Evolutionary conservation across 2,113 vertebrate genomes (phyloP), one percentile per base, ranked within the genome.

Genomic region (Accipiter cooperii): DNA sequence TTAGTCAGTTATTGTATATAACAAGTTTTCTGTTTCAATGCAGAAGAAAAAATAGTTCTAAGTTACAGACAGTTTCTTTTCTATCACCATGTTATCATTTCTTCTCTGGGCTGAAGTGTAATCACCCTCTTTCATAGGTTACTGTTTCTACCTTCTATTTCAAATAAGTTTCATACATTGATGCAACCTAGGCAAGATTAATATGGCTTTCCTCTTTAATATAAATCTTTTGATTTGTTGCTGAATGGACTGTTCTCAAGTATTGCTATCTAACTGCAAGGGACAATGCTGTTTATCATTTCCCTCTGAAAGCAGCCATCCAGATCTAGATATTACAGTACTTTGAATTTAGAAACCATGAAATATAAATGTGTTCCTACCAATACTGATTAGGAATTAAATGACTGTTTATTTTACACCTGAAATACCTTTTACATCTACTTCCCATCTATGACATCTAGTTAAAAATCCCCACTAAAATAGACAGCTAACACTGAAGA

Each of bases 141-240:
- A 77, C 57, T 92, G 46, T 96, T 95, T 95, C 87, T 93, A 76
- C 46, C 36, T 95, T 96, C 85, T 63, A 55, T 92, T 92, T 87
- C 86, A 96, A 96, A 31, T 87, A 97, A 93, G 75, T 91, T 97
- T 95, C 91, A 51, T 24, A 93, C 61, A 94, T 63, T 73, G 89
- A 60, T 86, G 70, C 73, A 97, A 97, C 77, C 4, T 12, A 90
- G 79, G 38, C 71, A 96, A 96, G 97, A 98, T 96, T 96, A 94
- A 95, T 93, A 93, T 68, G 77, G 82, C 80, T 96, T 96, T 97
- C 51, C 44, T 79, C 89, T 90, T 97, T 95, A 95, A 94, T 90
- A 96, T 88, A 97, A 97, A 96, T 94, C 88, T 97, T 97, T 90
- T 90, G 88, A 96, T 97, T 97, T 97, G 96, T 87, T 96, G 95